These are phyloP conservation scores for Columba guinea DNA, from an alignment of 2,797 vertebrate genomes.

Conservation along the genomic window DNA sequence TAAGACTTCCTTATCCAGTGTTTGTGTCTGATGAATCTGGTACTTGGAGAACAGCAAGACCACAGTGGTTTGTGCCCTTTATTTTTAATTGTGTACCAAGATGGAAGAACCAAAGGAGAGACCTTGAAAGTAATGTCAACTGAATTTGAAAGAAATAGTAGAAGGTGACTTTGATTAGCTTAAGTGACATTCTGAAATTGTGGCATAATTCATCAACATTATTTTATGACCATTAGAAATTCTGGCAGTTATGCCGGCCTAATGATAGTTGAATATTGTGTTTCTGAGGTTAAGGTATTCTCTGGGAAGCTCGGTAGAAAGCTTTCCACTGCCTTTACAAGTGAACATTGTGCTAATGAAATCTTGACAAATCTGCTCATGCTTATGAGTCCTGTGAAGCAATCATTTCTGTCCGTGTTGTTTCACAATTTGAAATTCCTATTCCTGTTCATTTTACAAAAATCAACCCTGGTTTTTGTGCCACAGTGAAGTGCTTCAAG, in stretches of 20 bases:
- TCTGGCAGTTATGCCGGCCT: neutral
- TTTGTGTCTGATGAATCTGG: neutral
- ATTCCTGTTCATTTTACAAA: neutral
- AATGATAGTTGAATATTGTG: neutral
- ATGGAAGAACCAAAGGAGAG: neutral
- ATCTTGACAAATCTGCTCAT: neutral
- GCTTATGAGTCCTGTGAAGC: neutral
- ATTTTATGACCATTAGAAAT: neutral
- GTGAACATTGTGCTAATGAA: neutral
- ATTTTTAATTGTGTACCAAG: neutral
- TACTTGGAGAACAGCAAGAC: neutral
- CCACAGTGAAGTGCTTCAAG: neutral
- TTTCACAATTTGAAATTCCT: neutral
- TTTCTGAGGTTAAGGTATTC: neutral
- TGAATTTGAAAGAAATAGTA: neutral
- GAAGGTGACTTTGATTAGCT: neutral
- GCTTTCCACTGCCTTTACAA: neutral
- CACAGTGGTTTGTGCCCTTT: neutral
- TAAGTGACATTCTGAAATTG: neutral
- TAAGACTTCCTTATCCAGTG: neutral
- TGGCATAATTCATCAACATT: neutral
- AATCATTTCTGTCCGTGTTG: neutral
- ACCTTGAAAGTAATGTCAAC: neutral
- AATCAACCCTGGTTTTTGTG: neutral
- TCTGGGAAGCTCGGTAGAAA: neutral